phyloP scores from a whole-genome alignment of 2,888 invertebrate species.

The Erynnis tages region DNA sequence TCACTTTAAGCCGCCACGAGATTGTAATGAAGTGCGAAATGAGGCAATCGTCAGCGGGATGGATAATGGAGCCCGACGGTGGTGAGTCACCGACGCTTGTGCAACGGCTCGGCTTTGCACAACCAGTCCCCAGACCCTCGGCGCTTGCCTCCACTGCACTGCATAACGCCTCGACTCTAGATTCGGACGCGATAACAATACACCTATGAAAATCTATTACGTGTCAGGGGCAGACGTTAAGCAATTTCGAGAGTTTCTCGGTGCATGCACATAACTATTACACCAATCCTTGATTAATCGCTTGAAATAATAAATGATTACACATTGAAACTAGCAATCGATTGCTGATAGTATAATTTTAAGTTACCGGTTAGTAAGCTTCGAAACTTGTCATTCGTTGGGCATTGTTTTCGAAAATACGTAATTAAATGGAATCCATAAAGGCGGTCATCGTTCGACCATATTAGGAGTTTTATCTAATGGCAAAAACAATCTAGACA shows the following conservation, averaged over 20 bases:
- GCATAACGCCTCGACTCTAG: constrained; percentile 44
- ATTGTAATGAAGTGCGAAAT: constrained; percentile 29
- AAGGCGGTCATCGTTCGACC: constrained; percentile 3
- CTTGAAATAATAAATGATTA: background rate
- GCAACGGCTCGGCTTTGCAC: constrained; percentile 67
- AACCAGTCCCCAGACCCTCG: constrained; percentile 47
- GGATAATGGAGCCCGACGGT: constrained; percentile 55
- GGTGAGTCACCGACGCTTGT: constrained; percentile 68
- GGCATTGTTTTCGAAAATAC: background rate
- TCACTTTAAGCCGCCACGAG: constrained; percentile 17
- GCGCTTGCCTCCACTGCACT: constrained; percentile 44
- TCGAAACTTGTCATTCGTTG: background rate
- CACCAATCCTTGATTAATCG: background rate
- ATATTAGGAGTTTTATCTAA: constrained; percentile 14
- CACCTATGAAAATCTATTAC: constrained; percentile 36
- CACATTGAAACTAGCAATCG: too few species aligned
- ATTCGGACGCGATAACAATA: constrained; percentile 35
- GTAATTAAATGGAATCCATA: background rate
- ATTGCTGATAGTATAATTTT: too few species aligned
- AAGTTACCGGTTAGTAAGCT: too few species aligned
- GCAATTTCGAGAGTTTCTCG: constrained; percentile 14
- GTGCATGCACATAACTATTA: constrained; percentile 5
- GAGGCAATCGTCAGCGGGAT: constrained; percentile 54
- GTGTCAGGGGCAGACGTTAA: constrained; percentile 35
- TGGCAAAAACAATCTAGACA: constrained; percentile 12